Conservation (phyloP, 23 tunicate genomes). For the Diplosoma virens region DNA sequence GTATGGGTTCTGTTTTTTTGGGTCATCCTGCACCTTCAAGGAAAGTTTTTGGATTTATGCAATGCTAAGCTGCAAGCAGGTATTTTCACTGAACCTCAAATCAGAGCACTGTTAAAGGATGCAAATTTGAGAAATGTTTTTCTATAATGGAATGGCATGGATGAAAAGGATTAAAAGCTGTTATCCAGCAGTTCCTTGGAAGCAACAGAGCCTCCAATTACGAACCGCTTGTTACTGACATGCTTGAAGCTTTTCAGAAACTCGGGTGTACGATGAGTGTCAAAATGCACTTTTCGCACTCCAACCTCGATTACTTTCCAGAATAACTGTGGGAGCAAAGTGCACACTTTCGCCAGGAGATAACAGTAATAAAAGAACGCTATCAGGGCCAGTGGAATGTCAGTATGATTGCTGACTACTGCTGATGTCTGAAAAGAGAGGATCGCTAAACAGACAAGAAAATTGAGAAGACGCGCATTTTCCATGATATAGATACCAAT, state of each 20-base stretch:
- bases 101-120: slow-evolving; percentile 19
- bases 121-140: slow-evolving; percentile 7
- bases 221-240: slow-evolving; percentile 23
- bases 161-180: slow-evolving; percentile 24
- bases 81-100: slow-evolving; percentile 16
- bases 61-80: slow-evolving; percentile 13
- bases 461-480: slow-evolving; percentile 24
- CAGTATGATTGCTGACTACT: slow-evolving; percentile 31
- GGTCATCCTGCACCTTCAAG: slow-evolving; percentile 14
- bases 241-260: slow-evolving; percentile 32
- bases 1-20: too few relatives aligned
- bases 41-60: not conserved
- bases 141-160: slow-evolving; percentile 28
- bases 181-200: slow-evolving; percentile 20
- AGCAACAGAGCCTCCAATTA: slow-evolving; percentile 20
- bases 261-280: slow-evolving; percentile 10
- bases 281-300: not conserved
- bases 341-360: slow-evolving; percentile 29
- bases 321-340: slow-evolving; percentile 3
- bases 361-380: slow-evolving; percentile 32
- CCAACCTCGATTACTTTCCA: slow-evolving; percentile 1
- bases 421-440: slow-evolving; percentile 28
- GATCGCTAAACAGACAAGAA: slow-evolving; percentile 18
- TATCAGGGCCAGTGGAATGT: slow-evolving; percentile 36
- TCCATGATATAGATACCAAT: not conserved